These are phyloP conservation scores for Drosophila kanekoi DNA, from an alignment of 2,888 invertebrate genomes.

Conservation along the genomic window DNA sequence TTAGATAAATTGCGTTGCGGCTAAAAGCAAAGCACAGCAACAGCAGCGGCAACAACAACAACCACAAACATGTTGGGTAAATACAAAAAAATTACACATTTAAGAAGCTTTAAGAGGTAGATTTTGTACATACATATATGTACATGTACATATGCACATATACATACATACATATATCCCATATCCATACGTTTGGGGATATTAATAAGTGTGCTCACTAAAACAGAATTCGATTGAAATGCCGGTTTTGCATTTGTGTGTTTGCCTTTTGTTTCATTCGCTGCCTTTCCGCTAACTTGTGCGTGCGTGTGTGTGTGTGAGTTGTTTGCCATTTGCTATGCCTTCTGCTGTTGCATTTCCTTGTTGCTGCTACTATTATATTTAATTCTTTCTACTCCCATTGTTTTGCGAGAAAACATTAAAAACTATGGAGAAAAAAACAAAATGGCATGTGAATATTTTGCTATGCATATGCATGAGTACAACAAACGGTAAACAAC, in stretches of 20 bases:
- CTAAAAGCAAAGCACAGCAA: constrained; percentile 63
- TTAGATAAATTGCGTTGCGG: constrained; percentile 78
- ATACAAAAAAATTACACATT: constrained; percentile 60
- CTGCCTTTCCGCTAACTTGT: constrained; percentile 40
- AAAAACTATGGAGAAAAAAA: constrained; percentile 4
- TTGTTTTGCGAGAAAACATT: constrained; percentile 8
- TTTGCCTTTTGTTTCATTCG: constrained; percentile 39
- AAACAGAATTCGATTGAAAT: constrained; percentile 56
- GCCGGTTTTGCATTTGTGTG: constrained; percentile 64
- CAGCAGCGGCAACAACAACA: constrained; percentile 24
- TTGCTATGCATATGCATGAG: constrained; percentile 53
- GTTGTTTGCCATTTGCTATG: constrained; percentile 31
- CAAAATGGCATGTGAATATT: constrained; percentile 35
- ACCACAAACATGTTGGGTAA: constrained; percentile 77
- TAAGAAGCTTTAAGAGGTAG: constrained; percentile 41
- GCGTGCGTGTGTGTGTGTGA: constrained; percentile 7
- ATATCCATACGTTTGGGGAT: constrained; percentile 17
- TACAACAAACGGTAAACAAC: constrained; percentile 45
- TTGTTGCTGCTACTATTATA: constrained; percentile 33
- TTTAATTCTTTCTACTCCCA: constrained; percentile 28
- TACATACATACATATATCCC: constrained; percentile 12
- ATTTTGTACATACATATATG: constrained; percentile 6
- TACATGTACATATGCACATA: neutral
- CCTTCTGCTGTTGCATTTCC: constrained; percentile 50
- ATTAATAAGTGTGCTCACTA: constrained; percentile 27